Percentiles rank a stretch among this genome's conserved stretches.
Evolutionary conservation across 2,113 vertebrate genomes (phyloP).

Genomic region (Erythrolamprus reginae): DNA sequence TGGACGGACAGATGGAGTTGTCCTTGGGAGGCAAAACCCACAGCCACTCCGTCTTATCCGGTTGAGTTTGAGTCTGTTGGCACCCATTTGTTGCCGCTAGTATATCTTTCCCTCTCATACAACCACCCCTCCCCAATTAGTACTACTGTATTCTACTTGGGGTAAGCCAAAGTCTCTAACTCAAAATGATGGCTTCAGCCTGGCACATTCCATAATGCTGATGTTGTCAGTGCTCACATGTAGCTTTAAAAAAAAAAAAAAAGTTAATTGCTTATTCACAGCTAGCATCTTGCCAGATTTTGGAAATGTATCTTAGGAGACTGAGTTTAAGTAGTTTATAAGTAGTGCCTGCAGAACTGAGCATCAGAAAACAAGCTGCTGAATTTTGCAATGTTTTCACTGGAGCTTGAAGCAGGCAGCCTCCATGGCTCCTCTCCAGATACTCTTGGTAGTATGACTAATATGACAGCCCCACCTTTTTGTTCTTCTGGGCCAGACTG

Average conservation of each 20-base stretch:
- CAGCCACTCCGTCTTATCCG: no score
- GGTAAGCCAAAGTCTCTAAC: no score
- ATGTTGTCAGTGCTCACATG: neutral
- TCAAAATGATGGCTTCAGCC: no score
- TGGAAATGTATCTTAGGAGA: neutral
- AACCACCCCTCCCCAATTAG: no score
- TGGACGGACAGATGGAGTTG: no score
- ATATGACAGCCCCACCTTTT: neutral
- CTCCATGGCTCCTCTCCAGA: neutral
- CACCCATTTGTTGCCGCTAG: no score
- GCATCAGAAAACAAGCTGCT: constrained; percentile 1
- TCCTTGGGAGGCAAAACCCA: no score
- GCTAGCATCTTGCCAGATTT: neutral
- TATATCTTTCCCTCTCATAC: no score
- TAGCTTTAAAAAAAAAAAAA: neutral
- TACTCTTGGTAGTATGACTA: constrained; percentile 9
- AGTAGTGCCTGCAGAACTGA: neutral
- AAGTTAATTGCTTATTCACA: neutral
- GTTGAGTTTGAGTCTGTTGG: no score
- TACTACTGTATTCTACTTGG: no score
- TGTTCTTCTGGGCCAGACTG: neutral
- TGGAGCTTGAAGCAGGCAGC: neutral
- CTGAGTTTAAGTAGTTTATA: neutral
- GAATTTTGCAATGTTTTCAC: neutral
- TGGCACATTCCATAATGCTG: neutral